phyloP scores from a whole-genome alignment of 2,113 vertebrate species.

The Nesoenas mayeri region DNA sequence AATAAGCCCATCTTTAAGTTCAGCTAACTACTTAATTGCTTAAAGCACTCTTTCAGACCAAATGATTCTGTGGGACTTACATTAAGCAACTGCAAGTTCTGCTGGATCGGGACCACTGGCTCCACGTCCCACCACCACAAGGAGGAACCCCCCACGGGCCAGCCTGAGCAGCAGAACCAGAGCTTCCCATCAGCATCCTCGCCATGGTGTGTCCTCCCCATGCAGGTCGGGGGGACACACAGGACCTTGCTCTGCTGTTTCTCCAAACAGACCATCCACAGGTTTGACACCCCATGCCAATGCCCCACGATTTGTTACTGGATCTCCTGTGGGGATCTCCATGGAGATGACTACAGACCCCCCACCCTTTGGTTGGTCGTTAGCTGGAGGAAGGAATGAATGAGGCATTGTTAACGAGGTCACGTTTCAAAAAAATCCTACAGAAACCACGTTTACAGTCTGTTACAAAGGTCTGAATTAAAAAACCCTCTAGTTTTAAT shows the following conservation, averaged over 20 bases:
- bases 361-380: rapidly evolving
- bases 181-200: not conserved
- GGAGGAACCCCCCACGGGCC: no score
- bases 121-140: not conserved
- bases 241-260: not conserved
- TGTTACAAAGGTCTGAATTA: not conserved
- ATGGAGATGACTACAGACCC: not conserved
- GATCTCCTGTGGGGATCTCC: not conserved
- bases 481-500: not conserved
- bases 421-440: not conserved
- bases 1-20: no score
- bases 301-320: not conserved
- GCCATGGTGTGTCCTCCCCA: rapidly evolving
- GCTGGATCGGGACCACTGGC: rapidly evolving
- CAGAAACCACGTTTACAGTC: not conserved
- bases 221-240: rapidly evolving
- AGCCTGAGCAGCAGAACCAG: not conserved
- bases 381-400: not conserved
- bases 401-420: rapidly evolving
- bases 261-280: not conserved
- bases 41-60: no score
- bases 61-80: no score
- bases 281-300: no score
- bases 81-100: no score
- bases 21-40: no score